A percentile compares a stretch with the other conserved stretches of the same genome.
Evolutionary conservation across 2,888 invertebrate genomes (phyloP).

Genomic region (Idaea biselata): DNA sequence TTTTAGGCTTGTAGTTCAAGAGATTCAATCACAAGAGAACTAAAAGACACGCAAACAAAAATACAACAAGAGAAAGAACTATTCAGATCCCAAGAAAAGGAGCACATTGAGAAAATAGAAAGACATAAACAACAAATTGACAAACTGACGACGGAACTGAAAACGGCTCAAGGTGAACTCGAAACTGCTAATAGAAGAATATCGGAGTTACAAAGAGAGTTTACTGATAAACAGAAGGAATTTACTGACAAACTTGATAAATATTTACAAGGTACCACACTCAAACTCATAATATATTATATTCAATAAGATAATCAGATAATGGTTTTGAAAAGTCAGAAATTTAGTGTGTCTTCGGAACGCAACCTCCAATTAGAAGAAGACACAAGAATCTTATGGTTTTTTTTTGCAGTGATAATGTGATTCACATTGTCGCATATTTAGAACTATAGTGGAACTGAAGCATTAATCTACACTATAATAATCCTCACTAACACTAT

Average conservation of each 20-base stretch:
- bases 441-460: no score
- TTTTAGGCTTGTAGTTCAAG: conserved; percentile 81
- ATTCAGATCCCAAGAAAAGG: conserved; percentile 64
- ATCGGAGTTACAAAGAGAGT: conserved; percentile 76
- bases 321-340: no score
- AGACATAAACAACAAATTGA: conserved; percentile 77
- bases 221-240: conserved; percentile 77
- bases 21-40: conserved; percentile 78
- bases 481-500: no score
- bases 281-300: no score
- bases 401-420: no score
- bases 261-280: conserved; percentile 57
- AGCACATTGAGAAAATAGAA: conserved; percentile 70
- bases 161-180: conserved; percentile 73
- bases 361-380: no score
- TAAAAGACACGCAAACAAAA: conserved; percentile 74
- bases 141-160: conserved; percentile 70
- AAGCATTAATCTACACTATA: no score
- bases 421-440: no score
- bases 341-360: no score
- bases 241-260: conserved; percentile 68
- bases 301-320: no score
- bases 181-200: conserved; percentile 79
- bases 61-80: conserved; percentile 62
- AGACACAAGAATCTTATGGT: no score